Conservation (phyloP, 2,888 invertebrate species). For the Drosophila picticornis region DNA sequence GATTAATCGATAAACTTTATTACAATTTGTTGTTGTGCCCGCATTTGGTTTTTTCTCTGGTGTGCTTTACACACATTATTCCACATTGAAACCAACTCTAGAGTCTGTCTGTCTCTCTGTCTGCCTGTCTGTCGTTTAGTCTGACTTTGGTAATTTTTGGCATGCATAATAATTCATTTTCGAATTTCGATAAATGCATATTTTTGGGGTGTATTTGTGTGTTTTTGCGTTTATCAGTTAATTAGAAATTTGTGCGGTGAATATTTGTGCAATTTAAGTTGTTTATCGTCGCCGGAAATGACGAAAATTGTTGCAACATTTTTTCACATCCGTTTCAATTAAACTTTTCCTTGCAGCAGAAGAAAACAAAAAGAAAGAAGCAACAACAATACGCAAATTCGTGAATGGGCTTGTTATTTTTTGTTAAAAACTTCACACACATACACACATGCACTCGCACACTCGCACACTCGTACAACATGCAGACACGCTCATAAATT, state of each 20-base stretch:
- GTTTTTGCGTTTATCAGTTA: slow-evolving; percentile 66
- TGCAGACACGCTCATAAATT: slow-evolving; percentile 70
- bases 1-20: slow-evolving; percentile 76
- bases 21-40: slow-evolving; percentile 71
- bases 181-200: slow-evolving; percentile 18
- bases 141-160: slow-evolving; percentile 36
- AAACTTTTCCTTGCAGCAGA: slow-evolving; percentile 56
- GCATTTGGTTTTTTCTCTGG: slow-evolving; percentile 42
- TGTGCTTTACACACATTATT: slow-evolving; percentile 22
- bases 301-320: slow-evolving; percentile 59
- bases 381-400: slow-evolving; percentile 35
- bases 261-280: slow-evolving; percentile 49
- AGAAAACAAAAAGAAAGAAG: slow-evolving; percentile 5
- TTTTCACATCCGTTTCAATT: slow-evolving; percentile 70
- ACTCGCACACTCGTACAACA: slow-evolving; percentile 18
- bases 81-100: slow-evolving; percentile 31
- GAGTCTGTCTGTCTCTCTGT: slow-evolving; percentile 20
- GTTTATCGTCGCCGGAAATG: slow-evolving; percentile 50
- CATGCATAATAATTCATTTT: slow-evolving; percentile 63
- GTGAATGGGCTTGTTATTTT: slow-evolving; percentile 52
- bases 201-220: slow-evolving; percentile 1
- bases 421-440: slow-evolving; percentile 46
- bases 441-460: background rate
- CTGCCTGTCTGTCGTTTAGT: slow-evolving; percentile 15
- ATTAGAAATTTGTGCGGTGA: slow-evolving; percentile 65